These are phyloP conservation scores for Cryptocheilus praepositus DNA, from an alignment of 2,888 invertebrate species.

Conservation along the genomic window DNA sequence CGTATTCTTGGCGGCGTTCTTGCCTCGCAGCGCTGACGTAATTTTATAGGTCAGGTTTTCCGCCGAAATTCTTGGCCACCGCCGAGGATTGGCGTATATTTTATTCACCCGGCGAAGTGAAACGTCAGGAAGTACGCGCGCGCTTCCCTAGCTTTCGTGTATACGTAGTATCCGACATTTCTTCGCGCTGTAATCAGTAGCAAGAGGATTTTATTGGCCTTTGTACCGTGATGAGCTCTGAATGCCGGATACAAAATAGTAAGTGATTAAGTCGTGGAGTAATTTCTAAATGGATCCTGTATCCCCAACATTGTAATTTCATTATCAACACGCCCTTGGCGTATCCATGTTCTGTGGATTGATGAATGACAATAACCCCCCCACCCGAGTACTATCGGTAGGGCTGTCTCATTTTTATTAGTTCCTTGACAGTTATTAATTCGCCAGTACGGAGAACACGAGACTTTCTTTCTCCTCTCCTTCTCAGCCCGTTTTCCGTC, in stretches of 20 bases:
- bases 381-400: slow-evolving; percentile 22
- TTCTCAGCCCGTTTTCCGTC: background rate
- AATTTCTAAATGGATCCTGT: slow-evolving; percentile 2
- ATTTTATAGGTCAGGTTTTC: too few relatives aligned
- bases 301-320: slow-evolving; percentile 1
- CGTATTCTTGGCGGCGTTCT: too few relatives aligned
- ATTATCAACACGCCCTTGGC: slow-evolving; percentile 35
- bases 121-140: background rate
- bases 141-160: too few relatives aligned
- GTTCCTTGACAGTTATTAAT: slow-evolving; percentile 50
- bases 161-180: too few relatives aligned
- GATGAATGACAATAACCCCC: slow-evolving; percentile 15
- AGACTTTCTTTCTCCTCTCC: slow-evolving; percentile 8
- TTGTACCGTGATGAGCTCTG: background rate
- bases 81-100: too few relatives aligned
- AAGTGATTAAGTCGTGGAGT: background rate
- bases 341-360: slow-evolving; percentile 24
- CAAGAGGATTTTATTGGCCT: background rate
- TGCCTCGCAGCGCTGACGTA: too few relatives aligned
- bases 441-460: slow-evolving; percentile 31
- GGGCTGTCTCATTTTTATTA: slow-evolving; percentile 45
- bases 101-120: background rate
- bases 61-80: too few relatives aligned
- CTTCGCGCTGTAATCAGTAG: too few relatives aligned
- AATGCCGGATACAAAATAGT: background rate